Evolutionary conservation across 2,797 vertebrate species (phyloP).

Genomic region (Parauchenoglanis punctatus): DNA sequence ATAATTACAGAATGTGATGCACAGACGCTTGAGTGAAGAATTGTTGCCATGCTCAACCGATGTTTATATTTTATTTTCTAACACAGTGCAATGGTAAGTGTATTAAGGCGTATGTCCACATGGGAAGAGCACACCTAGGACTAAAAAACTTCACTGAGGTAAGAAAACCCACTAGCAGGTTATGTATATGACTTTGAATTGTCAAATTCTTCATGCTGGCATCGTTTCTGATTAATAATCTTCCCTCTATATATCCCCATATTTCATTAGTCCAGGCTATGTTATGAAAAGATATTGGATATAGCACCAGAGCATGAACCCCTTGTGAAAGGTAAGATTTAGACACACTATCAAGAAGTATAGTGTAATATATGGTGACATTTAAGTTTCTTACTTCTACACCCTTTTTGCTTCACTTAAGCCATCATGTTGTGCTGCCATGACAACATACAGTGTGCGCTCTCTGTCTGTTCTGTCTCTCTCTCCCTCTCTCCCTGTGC

Average conservation of each 20-base stretch:
- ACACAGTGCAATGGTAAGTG: conserved; percentile 84
- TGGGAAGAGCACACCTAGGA: conserved; percentile 85
- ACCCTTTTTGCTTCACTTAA: conserved; percentile 9
- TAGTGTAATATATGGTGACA: background rate
- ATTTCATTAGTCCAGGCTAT: conserved; percentile 78
- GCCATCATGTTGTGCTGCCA: background rate
- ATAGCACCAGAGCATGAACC: conserved; percentile 75
- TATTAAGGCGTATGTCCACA: conserved; percentile 85
- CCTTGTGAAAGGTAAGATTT: conserved; percentile 79
- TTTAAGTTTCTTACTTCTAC: conserved; percentile 13
- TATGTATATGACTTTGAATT: background rate
- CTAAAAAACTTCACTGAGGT: conserved; percentile 81
- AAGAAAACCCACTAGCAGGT: conserved; percentile 40
- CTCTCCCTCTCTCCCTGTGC: background rate
- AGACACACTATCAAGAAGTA: conserved; percentile 20
- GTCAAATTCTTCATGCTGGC: background rate
- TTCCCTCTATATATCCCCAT: conserved; percentile 13
- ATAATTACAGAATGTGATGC: background rate
- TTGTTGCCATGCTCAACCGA: background rate
- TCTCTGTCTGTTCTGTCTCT: background rate
- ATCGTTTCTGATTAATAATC: background rate
- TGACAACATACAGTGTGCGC: background rate
- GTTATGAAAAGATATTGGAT: conserved; percentile 82
- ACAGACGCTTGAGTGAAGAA: background rate
- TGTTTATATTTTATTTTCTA: conserved; percentile 3